phyloP scores from a whole-genome alignment of 2,113 vertebrate species.

The Nothocercus nigrocapillus region DNA sequence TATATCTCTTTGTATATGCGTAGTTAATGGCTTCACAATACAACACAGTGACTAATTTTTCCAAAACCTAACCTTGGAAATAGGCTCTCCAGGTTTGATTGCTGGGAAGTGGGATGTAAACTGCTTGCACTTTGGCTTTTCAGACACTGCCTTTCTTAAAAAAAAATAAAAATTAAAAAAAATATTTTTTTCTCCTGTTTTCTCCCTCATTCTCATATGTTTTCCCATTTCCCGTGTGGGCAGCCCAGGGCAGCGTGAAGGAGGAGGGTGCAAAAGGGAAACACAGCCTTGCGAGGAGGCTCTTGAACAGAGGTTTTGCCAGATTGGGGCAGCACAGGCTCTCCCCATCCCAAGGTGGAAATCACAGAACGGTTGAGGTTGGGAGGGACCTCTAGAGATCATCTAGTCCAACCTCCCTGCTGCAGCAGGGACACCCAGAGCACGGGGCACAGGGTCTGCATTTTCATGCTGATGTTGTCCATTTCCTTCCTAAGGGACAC shows the following conservation, averaged over 20 bases:
- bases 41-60: background rate
- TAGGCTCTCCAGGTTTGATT: background rate
- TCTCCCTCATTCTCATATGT: background rate
- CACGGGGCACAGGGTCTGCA: too few species aligned
- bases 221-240: background rate
- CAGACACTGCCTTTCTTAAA: background rate
- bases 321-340: background rate
- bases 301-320: background rate
- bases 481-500: background rate
- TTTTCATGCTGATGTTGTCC: background rate
- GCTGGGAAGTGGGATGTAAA: background rate
- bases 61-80: background rate
- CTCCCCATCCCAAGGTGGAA: background rate
- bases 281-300: background rate
- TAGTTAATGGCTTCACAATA: background rate
- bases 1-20: background rate
- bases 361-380: too few species aligned
- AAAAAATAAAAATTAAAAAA: background rate
- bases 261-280: background rate
- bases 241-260: accelerated
- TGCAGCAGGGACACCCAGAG: too few species aligned
- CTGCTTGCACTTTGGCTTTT: background rate
- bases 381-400: too few species aligned
- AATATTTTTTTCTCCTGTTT: background rate
- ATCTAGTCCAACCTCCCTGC: too few species aligned